Conservation (phyloP, 2,113 vertebrate genomes). For the Sciurus niger region DNA sequence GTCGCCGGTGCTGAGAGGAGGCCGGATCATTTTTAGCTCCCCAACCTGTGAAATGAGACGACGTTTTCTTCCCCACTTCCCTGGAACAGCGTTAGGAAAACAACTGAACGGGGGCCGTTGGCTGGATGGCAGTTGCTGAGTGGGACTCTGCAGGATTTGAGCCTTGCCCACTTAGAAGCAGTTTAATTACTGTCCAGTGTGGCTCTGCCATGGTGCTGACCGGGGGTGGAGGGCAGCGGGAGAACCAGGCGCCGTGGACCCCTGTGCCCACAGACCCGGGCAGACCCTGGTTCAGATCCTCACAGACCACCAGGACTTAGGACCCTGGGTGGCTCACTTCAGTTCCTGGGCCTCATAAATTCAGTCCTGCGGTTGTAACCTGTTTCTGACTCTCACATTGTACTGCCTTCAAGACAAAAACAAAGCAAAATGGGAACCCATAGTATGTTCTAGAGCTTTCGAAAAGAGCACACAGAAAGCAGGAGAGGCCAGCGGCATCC, state of each 20-base stretch:
- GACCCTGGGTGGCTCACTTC: neutral
- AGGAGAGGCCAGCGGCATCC: neutral
- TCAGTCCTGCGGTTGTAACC: slow-evolving; percentile 19
- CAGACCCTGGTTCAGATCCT: neutral
- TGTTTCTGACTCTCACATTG: neutral
- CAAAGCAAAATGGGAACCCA: neutral
- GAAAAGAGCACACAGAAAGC: neutral
- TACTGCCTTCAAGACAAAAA: slow-evolving; percentile 1
- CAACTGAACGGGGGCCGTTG: neutral
- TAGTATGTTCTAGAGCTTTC: slow-evolving; percentile 37
- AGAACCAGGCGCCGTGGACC: no score
- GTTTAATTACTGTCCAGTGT: neutral
- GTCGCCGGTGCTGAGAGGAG: neutral
- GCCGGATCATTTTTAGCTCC: slow-evolving; percentile 60
- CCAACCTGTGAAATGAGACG: slow-evolving; percentile 42
- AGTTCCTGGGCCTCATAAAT: neutral
- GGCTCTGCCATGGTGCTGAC: neutral
- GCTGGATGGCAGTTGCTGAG: slow-evolving; percentile 27
- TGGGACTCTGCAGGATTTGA: slow-evolving; percentile 19
- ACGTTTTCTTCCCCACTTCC: slow-evolving; percentile 48
- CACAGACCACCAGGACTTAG: neutral
- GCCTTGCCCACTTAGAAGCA: neutral
- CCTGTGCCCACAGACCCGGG: no score
- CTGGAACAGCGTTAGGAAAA: slow-evolving; percentile 33
- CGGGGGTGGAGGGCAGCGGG: neutral